Base-by-base conservation (phyloP, 2,888 invertebrate genomes). In the Volucella zonaria region DNA sequence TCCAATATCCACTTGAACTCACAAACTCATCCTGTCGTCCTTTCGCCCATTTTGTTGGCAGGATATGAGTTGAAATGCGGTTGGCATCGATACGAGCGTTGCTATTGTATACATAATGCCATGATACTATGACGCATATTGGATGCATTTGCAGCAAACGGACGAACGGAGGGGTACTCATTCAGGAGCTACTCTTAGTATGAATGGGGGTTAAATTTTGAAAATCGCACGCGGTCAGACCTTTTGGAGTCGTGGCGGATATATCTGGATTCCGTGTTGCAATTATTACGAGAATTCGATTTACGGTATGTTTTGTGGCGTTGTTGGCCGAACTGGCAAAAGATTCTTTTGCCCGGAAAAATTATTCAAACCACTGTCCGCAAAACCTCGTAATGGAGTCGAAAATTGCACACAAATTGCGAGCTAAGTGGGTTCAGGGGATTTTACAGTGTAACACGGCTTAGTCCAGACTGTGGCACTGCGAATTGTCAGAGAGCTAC, bases 341-440 rank as follows among this genome's bases (percentile, higher is more conserved):
- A 82, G 79, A 51, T 31, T 31, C 79, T 75, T 79, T 82, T 83
- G 68, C 68, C 74, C 70, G 47, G 56, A 73, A 49, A 82, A 70
- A 68, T 75, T 79, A 70, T 61, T 83, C 12, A 51, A 76, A 70
- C 79, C 79, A 43, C 82, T 73, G 74, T 47, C 75, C 79, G 42
- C 79, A 83, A 75, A 75, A 70, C 74, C 74, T 75, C 79, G 70
- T 83, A 83, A 83, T 83, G 82, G 79, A 83, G 82, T 83, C 70
- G 82, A 79, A 79, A 83, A 79, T 79, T 83, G 82, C 79, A 79
- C 79, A 83, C 82, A 83, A 83, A 83, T 83, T 83, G 82, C 82
- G 75, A 18, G 79, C 74, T 83, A 83, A 83, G 82, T 79, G 79
- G 79, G 52, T 23, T 64, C 12, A 38, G 40, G 71, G 76, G 49